Evolutionary conservation across 2,797 vertebrate genomes (phyloP), one percentile per base, ranked within the genome.

Genomic region (Champsocephalus esox): DNA sequence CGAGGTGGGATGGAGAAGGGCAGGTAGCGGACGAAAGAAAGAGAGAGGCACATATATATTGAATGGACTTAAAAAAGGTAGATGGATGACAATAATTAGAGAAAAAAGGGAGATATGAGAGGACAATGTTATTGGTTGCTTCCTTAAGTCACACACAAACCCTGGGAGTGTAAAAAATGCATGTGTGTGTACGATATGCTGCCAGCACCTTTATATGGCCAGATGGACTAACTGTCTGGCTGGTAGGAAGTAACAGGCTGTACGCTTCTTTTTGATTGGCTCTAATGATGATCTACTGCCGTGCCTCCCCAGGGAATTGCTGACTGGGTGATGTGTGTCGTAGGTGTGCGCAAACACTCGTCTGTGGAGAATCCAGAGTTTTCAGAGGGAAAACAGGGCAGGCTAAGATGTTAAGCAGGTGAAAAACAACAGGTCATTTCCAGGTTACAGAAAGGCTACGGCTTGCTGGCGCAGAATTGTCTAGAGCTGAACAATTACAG

Each of bases 221-320:
- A 93, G 89, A 92, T 90, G 91, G 90, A 93, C 88, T 66, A 78
- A 89, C 83, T 88, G 82, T 68, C 84, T 78, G 76, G 82, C 87
- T 89, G 89, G 83, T 89, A 92, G 83, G 88, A 92, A 92, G 89
- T 88, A 90, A 87, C 86, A 87, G 88, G 84, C 88, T 84, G 83
- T 72, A 86, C 70, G 79, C 85, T 87, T 86, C 81, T 83, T 86
- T 91, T 86, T 94, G 90, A 94, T 92, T 92, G 89, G 87, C 85
- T 91, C 80, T 93, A 93, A 93, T 92, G 92, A 90, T 92, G 88
- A 94, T 92, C 86, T 82, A 92, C 87, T 71, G 87, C 87, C 49
- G 79, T 55, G 86, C 87, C 75, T 83, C 61, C 61, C 66, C 62
- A 28, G 82, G 84, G 88, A 91, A 88, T 19, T 68, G 91, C 90